Conservation (phyloP, 2,797 vertebrate genomes). For the Garrulus glandarius region DNA sequence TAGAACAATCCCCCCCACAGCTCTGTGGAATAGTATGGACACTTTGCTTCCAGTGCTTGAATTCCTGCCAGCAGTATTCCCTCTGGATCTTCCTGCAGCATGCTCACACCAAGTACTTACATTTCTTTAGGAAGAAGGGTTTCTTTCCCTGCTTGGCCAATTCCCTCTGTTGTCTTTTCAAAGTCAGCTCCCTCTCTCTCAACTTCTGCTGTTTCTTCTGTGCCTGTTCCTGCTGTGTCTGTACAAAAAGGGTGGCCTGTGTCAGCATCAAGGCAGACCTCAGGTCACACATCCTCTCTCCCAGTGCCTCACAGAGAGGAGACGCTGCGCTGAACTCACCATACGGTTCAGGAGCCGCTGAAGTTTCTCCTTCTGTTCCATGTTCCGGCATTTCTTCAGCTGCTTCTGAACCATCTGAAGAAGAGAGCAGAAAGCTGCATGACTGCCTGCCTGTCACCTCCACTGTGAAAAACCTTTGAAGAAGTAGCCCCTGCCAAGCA, state of each 20-base stretch:
- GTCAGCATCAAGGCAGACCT: background rate
- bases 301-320: background rate
- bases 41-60: background rate
- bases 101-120: slow-evolving; percentile 66
- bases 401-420: slow-evolving; percentile 83
- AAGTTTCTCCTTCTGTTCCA: slow-evolving; percentile 76
- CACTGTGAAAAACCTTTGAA: background rate
- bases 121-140: slow-evolving; percentile 90
- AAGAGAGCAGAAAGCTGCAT: background rate
- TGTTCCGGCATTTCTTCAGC: slow-evolving; percentile 76
- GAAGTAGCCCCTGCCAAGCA: background rate
- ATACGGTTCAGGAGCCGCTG: slow-evolving; percentile 85
- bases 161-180: slow-evolving; percentile 84
- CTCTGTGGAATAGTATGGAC: background rate
- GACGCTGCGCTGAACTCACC: slow-evolving; percentile 70
- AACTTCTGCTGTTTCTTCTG: slow-evolving; percentile 73
- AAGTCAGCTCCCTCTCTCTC: slow-evolving; percentile 80
- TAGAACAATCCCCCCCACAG: background rate
- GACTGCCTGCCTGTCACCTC: background rate
- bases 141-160: slow-evolving; percentile 81
- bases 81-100: background rate
- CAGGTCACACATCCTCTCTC: background rate
- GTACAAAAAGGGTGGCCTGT: background rate
- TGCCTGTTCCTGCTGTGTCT: slow-evolving; percentile 88
- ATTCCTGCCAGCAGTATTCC: background rate